Evolutionary conservation across 2,888 invertebrate genomes (phyloP), one percentile per base, ranked within the genome.

Genomic region (Pterostichus niger): DNA sequence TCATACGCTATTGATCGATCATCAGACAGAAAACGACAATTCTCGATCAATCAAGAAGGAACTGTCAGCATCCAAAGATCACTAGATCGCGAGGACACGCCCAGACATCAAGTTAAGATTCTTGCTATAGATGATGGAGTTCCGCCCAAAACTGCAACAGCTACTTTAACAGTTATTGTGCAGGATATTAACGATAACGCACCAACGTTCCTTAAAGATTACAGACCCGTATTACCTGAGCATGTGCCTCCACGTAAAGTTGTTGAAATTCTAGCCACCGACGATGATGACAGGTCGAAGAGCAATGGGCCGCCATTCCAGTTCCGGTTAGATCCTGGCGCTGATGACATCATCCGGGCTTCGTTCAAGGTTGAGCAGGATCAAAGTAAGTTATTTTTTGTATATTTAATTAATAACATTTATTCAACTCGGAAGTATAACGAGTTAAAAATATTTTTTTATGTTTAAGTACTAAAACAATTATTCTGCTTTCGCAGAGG

Each of bases 221-320:
- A 97, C 88, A 92, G 98, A 85, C 97, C 98, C 0, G 97, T 98
- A 24, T 92, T 99, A 86, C 96, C 96, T 11, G 98, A 99, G 90
- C 98, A 98, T 89, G 95, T 97, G 73, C 95, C 96, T 9, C 97
- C 98, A 1, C 94, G 96, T 86, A 97, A 97, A 90, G 97, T 98
- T 0, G 96, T 97, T 3, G 98, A 98, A 91, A 96, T 98, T 85
- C 91, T 97, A 86, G 98, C 98, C 0, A 98, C 97, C 2, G 98
- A 98, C 88, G 97, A 98, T 88, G 98, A 98, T 88, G 98, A 98
- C 89, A 93, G 97, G 85, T 97, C 96, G 0, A 98, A 97, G 89
- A 97, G 96, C 87, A 98, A 98, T 88, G 98, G 98, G 0, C 98
- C 98, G 56, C 98, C 98, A n/a, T 98, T 98, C 93, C 95, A 97